Conservation (phyloP, 2,888 invertebrate genomes). For the Campoplex nolae region DNA sequence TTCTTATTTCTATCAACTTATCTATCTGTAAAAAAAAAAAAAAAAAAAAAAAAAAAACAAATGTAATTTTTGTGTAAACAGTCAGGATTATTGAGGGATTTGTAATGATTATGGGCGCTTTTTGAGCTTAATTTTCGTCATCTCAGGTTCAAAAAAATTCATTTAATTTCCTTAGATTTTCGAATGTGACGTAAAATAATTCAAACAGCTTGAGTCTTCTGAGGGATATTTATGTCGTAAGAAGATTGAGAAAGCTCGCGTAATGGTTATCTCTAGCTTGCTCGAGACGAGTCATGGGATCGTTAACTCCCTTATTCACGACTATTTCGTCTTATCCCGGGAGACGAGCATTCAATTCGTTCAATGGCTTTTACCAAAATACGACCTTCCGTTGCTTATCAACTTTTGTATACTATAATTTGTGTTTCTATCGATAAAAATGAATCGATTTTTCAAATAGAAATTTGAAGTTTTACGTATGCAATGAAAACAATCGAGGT, state of each 20-base stretch:
- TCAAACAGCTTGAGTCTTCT: background rate
- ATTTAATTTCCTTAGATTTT: background rate
- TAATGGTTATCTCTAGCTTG: conserved; percentile 44
- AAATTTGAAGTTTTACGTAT: background rate
- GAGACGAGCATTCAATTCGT: conserved; percentile 49
- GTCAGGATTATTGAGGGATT: background rate
- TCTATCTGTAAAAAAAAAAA: background rate
- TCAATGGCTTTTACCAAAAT: conserved; percentile 24
- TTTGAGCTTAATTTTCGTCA: background rate
- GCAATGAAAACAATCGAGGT: background rate
- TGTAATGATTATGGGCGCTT: background rate
- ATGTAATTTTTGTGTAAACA: background rate
- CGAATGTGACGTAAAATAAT: background rate
- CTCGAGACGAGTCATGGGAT: conserved; percentile 42
- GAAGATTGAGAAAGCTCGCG: conserved; percentile 49
- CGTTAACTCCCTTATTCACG: conserved; percentile 64
- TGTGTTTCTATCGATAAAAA: background rate
- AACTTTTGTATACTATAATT: conserved; percentile 3
- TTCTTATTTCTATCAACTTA: background rate
- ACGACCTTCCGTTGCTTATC: conserved; percentile 21
- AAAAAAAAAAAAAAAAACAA: background rate
- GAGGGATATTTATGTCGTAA: background rate
- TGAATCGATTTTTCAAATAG: background rate
- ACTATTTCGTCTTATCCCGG: conserved; percentile 20
- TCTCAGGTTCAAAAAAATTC: background rate